phyloP scores from a whole-genome alignment of 2,888 invertebrate genomes.

The Thereva unica region DNA sequence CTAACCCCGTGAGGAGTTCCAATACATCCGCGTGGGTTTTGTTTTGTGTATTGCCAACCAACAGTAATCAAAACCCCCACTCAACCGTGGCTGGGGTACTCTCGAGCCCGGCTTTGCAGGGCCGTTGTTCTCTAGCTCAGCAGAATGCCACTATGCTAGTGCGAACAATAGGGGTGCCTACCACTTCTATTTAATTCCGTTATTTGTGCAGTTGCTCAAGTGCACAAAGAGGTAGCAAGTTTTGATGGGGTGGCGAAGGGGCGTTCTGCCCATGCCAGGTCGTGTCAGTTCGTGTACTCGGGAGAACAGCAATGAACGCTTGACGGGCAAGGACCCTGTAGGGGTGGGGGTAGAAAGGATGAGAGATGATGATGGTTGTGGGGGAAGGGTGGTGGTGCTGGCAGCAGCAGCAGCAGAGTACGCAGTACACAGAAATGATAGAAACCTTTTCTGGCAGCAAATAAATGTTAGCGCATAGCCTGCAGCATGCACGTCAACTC shows the following conservation, averaged over 20 bases:
- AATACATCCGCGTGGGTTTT: too few species aligned
- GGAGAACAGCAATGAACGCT: too few species aligned
- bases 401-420: constrained; percentile 6
- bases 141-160: neutral
- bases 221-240: neutral
- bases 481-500: neutral
- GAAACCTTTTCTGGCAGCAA: constrained; percentile 16
- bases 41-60: neutral
- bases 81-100: neutral
- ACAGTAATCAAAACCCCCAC: constrained; percentile 24
- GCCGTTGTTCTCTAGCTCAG: too few species aligned
- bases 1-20: neutral
- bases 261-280: neutral
- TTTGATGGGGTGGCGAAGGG: neutral
- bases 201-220: constrained; percentile 16
- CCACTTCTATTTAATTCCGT: constrained; percentile 24
- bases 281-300: too few species aligned
- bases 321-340: too few species aligned
- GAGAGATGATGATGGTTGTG: too few species aligned
- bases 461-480: constrained; percentile 23
- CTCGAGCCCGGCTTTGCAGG: too few species aligned
- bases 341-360: too few species aligned
- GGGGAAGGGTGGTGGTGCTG: neutral
- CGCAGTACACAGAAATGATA: neutral
- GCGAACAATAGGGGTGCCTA: constrained; percentile 12